Conservation (phyloP, 2,113 vertebrate species). For the Bungarus multicinctus region DNA sequence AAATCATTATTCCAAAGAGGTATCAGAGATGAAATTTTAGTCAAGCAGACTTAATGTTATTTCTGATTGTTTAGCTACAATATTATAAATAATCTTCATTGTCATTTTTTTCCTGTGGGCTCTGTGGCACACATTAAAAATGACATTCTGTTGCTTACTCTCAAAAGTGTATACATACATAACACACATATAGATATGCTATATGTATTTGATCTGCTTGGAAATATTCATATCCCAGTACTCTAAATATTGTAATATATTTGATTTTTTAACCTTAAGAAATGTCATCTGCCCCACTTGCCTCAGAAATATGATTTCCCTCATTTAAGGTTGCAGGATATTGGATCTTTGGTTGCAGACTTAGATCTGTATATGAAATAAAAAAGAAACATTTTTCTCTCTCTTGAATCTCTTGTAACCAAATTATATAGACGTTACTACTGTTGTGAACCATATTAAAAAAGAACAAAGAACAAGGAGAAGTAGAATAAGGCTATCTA, state of each 20-base stretch:
- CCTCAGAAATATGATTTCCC: slow-evolving; percentile 26
- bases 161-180: too few species aligned
- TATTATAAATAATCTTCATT: slow-evolving; percentile 19
- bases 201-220: slow-evolving; percentile 63
- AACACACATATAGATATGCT: too few species aligned
- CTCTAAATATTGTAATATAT: slow-evolving; percentile 64
- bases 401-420: not conserved
- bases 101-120: too few species aligned
- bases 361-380: not conserved
- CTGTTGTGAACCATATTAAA: not conserved
- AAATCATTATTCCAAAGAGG: not conserved
- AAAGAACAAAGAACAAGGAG: not conserved
- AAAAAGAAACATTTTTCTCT: not conserved
- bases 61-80: slow-evolving; percentile 72
- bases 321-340: slow-evolving; percentile 43
- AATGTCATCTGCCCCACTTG: slow-evolving; percentile 41
- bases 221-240: slow-evolving; percentile 68
- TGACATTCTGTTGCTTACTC: too few species aligned
- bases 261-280: slow-evolving; percentile 49
- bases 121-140: too few species aligned
- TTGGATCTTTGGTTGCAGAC: too few species aligned
- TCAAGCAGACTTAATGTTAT: slow-evolving; percentile 63
- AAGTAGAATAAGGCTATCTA: slow-evolving; percentile 45
- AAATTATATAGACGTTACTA: slow-evolving; percentile 23
- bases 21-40: slow-evolving; percentile 40